Percentiles rank a stretch among this genome's conserved stretches.
Evolutionary conservation across 2,113 vertebrate genomes (phyloP).

Genomic region (Tonatia bakeri): DNA sequence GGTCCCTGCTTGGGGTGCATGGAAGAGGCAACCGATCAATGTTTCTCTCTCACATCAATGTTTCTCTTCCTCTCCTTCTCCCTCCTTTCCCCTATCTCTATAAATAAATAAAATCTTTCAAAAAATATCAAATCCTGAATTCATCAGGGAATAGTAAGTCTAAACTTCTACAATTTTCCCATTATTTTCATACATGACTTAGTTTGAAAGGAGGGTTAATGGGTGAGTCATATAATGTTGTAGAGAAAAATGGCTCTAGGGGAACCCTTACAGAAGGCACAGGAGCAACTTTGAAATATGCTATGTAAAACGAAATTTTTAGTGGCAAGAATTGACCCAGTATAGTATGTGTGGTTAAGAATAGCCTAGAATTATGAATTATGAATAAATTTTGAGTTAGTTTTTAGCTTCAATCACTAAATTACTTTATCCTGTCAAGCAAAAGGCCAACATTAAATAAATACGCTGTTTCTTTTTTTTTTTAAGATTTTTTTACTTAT

Average conservation of each 20-base stretch:
- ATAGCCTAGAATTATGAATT: background rate
- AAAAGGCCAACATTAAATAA: background rate
- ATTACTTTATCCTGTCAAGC: background rate
- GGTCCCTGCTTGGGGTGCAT: no score
- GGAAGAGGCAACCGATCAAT: no score
- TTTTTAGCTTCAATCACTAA: background rate
- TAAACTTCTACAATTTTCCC: background rate
- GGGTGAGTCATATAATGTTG: background rate
- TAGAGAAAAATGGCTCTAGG: background rate
- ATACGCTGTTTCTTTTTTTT: background rate
- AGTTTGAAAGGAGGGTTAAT: background rate
- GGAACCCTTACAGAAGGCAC: background rate
- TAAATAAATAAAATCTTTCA: background rate
- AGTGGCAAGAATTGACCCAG: background rate
- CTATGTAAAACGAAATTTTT: background rate
- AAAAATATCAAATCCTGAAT: background rate
- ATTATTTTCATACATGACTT: background rate
- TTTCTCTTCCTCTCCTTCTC: no score
- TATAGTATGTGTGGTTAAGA: background rate
- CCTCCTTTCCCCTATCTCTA: no score
- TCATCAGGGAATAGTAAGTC: background rate
- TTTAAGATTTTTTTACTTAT: no score
- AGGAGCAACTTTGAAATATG: slow-evolving; percentile 14
- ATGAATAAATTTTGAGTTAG: background rate
- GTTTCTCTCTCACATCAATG: no score